Percentiles rank a stretch among this genome's conserved stretches.
Conservation (phyloP, 2,888 invertebrate genomes). For the Ganaspis brasiliensis region DNA sequence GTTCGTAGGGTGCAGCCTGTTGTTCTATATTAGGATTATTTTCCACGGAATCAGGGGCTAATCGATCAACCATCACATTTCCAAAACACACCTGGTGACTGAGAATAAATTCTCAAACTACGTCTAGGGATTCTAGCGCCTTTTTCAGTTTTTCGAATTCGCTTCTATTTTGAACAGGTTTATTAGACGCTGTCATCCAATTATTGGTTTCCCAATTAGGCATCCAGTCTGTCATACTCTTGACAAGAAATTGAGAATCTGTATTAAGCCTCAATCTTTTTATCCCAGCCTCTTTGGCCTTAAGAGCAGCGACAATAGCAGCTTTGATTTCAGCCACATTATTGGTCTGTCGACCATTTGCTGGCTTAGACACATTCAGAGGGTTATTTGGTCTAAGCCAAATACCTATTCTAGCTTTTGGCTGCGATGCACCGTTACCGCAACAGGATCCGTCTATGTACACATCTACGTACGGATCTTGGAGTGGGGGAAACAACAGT, state of each 20-base stretch:
- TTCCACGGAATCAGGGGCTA: no score
- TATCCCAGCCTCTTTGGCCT: conserved; percentile 85
- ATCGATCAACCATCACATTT: not conserved
- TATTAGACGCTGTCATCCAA: conserved; percentile 89
- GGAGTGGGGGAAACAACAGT: no score
- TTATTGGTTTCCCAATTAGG: conserved; percentile 91
- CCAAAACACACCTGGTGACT: not conserved
- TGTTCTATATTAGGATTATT: no score
- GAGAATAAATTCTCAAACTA: not conserved
- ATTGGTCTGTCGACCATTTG: conserved; percentile 92
- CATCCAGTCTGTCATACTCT: conserved; percentile 92
- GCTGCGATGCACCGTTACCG: no score
- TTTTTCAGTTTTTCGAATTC: conserved; percentile 90
- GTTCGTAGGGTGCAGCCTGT: no score
- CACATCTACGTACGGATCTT: no score
- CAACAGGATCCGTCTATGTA: no score
- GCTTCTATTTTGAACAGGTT: conserved; percentile 91
- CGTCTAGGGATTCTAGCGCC: conserved; percentile 82
- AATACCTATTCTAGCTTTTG: no score
- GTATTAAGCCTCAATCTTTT: conserved; percentile 85
- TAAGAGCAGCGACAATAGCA: conserved; percentile 87
- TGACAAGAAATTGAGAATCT: conserved; percentile 93
- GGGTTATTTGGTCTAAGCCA: no score
- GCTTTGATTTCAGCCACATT: conserved; percentile 97
- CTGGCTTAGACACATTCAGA: conserved; percentile 88